Evolutionary conservation across 2,113 vertebrate genomes (phyloP), one percentile per base, ranked within the genome.

Genomic region (Sorex araneus): DNA sequence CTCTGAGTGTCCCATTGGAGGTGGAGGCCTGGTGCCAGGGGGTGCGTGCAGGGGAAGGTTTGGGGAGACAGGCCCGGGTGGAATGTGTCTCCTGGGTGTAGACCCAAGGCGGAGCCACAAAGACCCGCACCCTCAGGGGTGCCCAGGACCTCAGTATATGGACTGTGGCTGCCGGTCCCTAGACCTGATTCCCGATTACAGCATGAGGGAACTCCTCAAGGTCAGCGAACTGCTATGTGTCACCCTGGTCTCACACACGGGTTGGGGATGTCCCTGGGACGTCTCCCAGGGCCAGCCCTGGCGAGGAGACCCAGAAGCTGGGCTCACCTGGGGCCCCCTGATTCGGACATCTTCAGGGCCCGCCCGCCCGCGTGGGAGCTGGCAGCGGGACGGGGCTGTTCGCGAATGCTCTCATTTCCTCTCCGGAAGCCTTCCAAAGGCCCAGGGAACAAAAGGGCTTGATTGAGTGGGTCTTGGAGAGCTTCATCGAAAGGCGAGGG

Each of bases 361-460:
- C 40, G 40, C 40, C 21, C 30, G 74, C 50, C 28, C 32, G 6
- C 18, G 21, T 57, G 78, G 32, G 57, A 25, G 1, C 50, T 54
- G 80, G 70, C 27, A 84, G 23, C 28, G 76, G 6, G 76, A 43
- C 6, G 1, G 71, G 85, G 63, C 80, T 75, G 45, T 0, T 6
- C 16, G 75, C 66, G 86, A 57, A 40, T 1, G 0, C 36, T 70
- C 75, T 83, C 78, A 43, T 91, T 95, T 94, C 84, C 89, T 92
- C 67, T 93, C 90, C 70, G 60, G 95, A 94, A 95, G 88, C 79
- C 70, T 91, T 89, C 90, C 60, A 78, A 92, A 92, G 88, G 63
- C 50, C 54, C 6, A 1, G 34, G 57, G 57, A 95, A 92, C 94
- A 84, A 94, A 94, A 79, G 89, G 36, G 47, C 80, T 74, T 91